Evolutionary conservation across 2,113 vertebrate genomes (phyloP), one percentile per base, ranked within the genome.

Genomic region (Anoplopoma fimbria): DNA sequence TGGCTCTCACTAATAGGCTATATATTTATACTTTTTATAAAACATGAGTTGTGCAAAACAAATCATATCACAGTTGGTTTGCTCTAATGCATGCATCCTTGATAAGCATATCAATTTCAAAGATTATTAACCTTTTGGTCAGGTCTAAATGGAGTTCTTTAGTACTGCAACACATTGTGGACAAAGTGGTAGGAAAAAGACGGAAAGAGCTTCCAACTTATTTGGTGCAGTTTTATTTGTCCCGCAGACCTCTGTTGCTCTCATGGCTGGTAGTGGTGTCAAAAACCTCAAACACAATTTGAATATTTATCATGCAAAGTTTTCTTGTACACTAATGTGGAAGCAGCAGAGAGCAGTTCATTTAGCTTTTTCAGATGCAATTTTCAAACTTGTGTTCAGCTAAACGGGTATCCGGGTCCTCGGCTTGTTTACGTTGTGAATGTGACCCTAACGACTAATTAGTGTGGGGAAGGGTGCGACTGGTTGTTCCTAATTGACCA

Each of bases 401-500:
- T 45, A 60, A 58, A 34, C 40, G 45, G 9, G 0, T 67, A 23
- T 82, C 63, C 38, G 36, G 47, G 14, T 51, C 38, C 40, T 29
- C 2, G 3, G 29, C 47, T 47, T 62, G 72, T 71, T 77, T 76
- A 75, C 60, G 23, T 57, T 21, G 40, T 69, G 65, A 83, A 47
- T 79, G 27, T 10, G 0, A 47, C 9, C 17, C 70, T 79, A 62
- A 84, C 79, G 82, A 84, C 64, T 77, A 81, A 75, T 67, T 58
- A 27, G 62, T 7, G 81, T 74, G 69, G 69, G 75, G 60, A 81
- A 36, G 58, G 68, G 53, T 77, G 75, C 80, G 61, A 63, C 65
- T 63, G 55, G 61, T 9, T 72, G 58, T 69, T 58, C 49, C 34
- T 27, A 42, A 27, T 61, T 51, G 45, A 72, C 63, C 40, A 75